These are phyloP conservation scores for Melieria omissa DNA, from an alignment of 2,888 invertebrate species.

Conservation along the genomic window DNA sequence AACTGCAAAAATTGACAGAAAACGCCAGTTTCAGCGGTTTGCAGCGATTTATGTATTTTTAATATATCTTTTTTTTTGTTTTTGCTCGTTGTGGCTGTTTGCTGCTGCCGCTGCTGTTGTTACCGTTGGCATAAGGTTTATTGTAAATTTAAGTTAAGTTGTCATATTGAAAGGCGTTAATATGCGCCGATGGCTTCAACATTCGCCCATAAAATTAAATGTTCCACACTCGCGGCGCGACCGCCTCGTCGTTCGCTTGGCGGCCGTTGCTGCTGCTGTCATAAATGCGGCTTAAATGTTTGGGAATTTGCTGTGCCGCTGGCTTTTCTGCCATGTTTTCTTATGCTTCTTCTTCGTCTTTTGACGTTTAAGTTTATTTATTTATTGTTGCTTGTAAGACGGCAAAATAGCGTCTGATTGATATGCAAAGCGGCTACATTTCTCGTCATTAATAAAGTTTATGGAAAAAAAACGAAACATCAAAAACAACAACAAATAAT, in stretches of 20 bases:
- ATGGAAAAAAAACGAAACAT: constrained; percentile 32
- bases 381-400: background rate
- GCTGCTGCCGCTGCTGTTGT: background rate
- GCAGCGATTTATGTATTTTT: too few relatives aligned
- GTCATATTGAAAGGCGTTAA: constrained; percentile 30
- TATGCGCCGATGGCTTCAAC: constrained; percentile 23
- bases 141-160: constrained; percentile 30
- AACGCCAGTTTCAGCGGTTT: too few relatives aligned
- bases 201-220: constrained; percentile 18
- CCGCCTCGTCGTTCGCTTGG: too few relatives aligned
- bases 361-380: background rate
- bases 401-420: constrained; percentile 36
- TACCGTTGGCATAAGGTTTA: constrained; percentile 8
- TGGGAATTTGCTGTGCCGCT: background rate
- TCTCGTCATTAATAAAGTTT: constrained; percentile 47
- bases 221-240: background rate
- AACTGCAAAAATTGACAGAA: too few relatives aligned
- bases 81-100: background rate
- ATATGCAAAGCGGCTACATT: constrained; percentile 47
- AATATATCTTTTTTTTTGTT: too few relatives aligned
- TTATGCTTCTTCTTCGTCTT: background rate
- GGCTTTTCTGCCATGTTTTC: background rate
- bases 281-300: constrained; percentile 8
- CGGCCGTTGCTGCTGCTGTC: background rate
- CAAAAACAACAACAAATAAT: background rate